Evolutionary conservation across 2,113 vertebrate species (phyloP).

Genomic region (Litocranius walleri): DNA sequence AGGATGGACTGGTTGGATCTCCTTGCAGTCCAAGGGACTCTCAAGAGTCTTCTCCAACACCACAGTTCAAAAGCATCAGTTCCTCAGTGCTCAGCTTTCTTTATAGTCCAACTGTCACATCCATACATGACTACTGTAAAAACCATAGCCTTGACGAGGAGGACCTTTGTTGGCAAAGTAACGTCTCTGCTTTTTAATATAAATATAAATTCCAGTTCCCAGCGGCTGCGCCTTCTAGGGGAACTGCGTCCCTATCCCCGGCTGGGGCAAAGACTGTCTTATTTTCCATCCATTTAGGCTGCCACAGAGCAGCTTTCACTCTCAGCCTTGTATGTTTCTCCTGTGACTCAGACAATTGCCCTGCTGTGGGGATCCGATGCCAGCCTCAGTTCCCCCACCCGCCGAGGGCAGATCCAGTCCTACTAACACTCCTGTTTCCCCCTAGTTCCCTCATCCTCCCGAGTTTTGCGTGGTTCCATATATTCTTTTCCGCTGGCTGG

Average conservation of each 20-base stretch:
- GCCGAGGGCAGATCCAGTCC: accelerated
- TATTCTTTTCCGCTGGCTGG: not conserved
- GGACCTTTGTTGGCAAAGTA: not conserved
- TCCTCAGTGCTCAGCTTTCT: not conserved
- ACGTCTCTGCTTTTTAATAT: not conserved
- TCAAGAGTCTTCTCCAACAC: not conserved
- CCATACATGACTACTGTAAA: not conserved
- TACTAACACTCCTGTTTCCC: not conserved
- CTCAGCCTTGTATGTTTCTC: not conserved
- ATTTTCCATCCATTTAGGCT: not conserved
- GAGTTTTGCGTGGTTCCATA: not conserved
- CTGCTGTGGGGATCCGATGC: accelerated
- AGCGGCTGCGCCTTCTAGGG: not conserved
- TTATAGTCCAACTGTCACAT: not conserved
- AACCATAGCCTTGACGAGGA: not conserved
- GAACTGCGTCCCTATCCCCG: not conserved
- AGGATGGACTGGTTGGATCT: not conserved
- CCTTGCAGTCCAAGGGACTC: not conserved
- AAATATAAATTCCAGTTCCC: not conserved
- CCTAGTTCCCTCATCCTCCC: not conserved
- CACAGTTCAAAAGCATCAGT: not conserved
- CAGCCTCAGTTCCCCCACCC: not conserved
- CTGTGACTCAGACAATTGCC: not conserved
- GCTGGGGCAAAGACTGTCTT: not conserved
- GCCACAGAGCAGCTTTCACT: not conserved